Evolutionary conservation across 2,888 invertebrate species (phyloP).

Genomic region (Chironomus tentans): DNA sequence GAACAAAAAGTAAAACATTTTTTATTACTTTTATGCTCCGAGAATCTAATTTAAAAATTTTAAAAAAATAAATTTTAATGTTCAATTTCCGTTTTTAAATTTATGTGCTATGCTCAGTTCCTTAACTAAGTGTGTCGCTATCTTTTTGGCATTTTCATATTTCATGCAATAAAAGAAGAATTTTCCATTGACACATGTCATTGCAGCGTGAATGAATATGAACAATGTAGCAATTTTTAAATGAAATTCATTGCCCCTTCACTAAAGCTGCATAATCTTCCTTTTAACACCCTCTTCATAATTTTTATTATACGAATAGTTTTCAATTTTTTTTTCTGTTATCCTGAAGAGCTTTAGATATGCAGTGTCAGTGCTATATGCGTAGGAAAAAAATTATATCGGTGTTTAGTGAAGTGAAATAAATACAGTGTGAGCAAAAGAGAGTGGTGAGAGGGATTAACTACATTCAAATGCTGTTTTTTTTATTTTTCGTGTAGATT

Average conservation of each 20-base stretch:
- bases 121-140: background rate
- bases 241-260: background rate
- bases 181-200: slow-evolving; percentile 9
- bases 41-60: background rate
- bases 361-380: background rate
- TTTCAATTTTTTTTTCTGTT: background rate
- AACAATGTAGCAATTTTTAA: slow-evolving; percentile 9
- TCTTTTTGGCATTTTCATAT: background rate
- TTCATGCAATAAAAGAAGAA: background rate
- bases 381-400: background rate
- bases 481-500: no score
- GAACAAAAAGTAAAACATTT: background rate
- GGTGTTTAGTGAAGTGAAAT: background rate
- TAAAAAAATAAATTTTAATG: slow-evolving; percentile 2
- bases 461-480: background rate
- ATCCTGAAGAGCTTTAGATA: background rate
- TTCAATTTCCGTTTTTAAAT: slow-evolving; percentile 18
- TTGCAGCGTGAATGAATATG: background rate
- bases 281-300: slow-evolving; percentile 13
- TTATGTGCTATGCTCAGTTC: background rate
- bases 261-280: background rate
- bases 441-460: background rate
- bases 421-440: background rate
- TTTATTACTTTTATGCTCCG: background rate
- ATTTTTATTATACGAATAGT: background rate